phyloP scores from a whole-genome alignment of 2,797 vertebrate genomes.

The Remorina albescens region DNA sequence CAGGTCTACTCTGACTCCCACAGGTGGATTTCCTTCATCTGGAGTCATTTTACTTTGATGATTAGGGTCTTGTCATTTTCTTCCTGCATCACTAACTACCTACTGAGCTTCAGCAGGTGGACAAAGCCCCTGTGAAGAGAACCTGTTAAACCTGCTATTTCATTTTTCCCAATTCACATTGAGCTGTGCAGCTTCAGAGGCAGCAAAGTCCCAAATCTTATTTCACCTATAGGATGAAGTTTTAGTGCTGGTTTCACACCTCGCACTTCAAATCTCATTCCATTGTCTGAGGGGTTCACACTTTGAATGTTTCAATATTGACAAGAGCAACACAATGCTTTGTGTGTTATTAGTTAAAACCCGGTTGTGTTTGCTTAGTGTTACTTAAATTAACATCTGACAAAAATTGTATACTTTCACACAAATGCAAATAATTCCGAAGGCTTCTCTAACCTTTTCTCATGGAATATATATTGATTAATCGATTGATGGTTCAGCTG shows the following conservation, averaged over 20 bases:
- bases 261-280: too few species aligned
- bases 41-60: too few species aligned
- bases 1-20: background rate
- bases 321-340: background rate
- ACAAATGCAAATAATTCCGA: background rate
- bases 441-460: background rate
- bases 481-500: background rate
- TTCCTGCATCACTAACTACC: too few species aligned
- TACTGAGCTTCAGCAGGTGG: too few species aligned
- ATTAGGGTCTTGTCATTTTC: too few species aligned
- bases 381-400: background rate
- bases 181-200: too few species aligned
- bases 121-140: too few species aligned
- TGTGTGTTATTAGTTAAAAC: background rate
- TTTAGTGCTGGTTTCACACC: too few species aligned
- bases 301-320: background rate
- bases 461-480: background rate
- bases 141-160: too few species aligned
- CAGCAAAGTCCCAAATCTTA: too few species aligned
- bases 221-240: too few species aligned
- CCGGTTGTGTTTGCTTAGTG: background rate
- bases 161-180: too few species aligned
- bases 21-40: background rate
- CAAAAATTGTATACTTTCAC: background rate
- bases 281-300: background rate